Evolutionary conservation across 2,797 vertebrate species (phyloP).

Genomic region (Gallinago solitaria): DNA sequence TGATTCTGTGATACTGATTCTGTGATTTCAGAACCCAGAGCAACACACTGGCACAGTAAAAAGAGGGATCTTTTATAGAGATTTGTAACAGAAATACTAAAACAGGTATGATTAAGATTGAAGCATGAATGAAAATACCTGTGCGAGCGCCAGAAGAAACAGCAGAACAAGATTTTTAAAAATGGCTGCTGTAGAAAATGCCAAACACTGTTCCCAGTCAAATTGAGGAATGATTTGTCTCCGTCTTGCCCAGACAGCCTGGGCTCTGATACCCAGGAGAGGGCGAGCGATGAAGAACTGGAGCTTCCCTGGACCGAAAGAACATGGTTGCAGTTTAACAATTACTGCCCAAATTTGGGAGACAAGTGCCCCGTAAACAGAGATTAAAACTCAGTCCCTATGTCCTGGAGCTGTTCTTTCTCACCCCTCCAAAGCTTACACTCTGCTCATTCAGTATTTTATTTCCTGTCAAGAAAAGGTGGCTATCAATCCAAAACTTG

Average conservation of each 20-base stretch:
- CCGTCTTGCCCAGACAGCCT: neutral
- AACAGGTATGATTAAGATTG: neutral
- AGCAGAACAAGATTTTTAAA: neutral
- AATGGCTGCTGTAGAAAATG: neutral
- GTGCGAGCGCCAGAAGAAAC: neutral
- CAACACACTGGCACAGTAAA: neutral
- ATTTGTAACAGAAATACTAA: neutral
- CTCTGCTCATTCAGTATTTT: neutral
- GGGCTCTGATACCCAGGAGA: neutral
- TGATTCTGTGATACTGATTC: no score
- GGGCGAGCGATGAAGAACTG: accelerated
- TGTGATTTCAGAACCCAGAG: neutral
- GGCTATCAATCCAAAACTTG: neutral
- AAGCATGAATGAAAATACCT: neutral
- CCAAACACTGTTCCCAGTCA: neutral
- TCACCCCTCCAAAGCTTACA: neutral
- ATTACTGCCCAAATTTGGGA: neutral
- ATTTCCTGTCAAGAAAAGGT: neutral
- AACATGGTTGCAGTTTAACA: neutral
- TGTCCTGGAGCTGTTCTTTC: neutral
- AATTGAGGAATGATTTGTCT: neutral
- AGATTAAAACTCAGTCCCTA: neutral
- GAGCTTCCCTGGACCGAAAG: neutral
- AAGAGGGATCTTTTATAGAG: neutral
- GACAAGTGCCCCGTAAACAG: neutral